Evolutionary conservation across 2,113 vertebrate species (phyloP).

Genomic region (Ailurus styani): DNA sequence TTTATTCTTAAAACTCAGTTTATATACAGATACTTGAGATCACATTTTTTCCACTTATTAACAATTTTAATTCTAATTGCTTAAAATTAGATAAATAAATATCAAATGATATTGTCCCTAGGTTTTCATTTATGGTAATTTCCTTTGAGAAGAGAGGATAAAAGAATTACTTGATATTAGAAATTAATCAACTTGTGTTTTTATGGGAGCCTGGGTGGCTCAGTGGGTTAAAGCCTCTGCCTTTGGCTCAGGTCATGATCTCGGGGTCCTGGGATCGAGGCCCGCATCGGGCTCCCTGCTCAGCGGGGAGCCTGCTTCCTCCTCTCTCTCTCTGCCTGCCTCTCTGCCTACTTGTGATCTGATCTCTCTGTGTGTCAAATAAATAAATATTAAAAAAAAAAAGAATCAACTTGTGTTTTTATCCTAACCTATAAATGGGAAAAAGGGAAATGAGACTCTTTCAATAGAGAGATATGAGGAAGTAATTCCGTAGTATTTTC

Average conservation of each 20-base stretch:
- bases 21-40: neutral
- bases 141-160: neutral
- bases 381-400: too few relatives aligned
- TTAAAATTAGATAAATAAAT: constrained; percentile 13
- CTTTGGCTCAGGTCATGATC: too few relatives aligned
- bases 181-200: constrained; percentile 29
- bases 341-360: too few relatives aligned
- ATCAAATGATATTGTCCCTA: neutral
- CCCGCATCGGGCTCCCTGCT: too few relatives aligned
- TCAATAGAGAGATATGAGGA: neutral
- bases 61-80: constrained; percentile 17
- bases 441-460: constrained; percentile 7
- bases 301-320: too few relatives aligned
- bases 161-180: neutral
- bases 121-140: neutral
- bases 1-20: constrained; percentile 20
- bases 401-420: constrained; percentile 36
- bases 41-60: constrained; percentile 14
- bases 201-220: too few relatives aligned
- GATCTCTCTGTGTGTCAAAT: too few relatives aligned
- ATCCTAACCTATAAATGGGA: neutral
- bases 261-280: too few relatives aligned
- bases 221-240: too few relatives aligned
- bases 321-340: too few relatives aligned
- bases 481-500: constrained; percentile 41